Conservation (phyloP, 2,113 vertebrate species). For the Lynx canadensis region DNA sequence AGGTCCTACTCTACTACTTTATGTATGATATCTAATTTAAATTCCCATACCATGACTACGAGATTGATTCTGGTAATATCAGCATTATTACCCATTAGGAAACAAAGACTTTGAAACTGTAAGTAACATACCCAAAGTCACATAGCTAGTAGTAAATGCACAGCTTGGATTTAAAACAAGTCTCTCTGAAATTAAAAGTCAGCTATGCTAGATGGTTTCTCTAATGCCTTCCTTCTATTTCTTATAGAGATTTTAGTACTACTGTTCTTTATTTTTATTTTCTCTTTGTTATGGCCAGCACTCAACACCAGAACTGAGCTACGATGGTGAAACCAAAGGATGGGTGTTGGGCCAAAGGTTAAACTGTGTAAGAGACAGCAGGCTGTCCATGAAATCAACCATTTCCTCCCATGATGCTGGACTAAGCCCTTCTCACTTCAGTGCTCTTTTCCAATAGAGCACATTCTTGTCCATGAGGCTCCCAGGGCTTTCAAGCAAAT, state of each 20-base stretch:
- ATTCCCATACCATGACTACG: neutral
- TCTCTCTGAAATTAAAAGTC: neutral
- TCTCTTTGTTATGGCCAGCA: neutral
- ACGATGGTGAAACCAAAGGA: neutral
- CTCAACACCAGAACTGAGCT: neutral
- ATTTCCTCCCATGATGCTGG: neutral
- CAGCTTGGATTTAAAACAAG: neutral
- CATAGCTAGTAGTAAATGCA: neutral
- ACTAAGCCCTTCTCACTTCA: neutral
- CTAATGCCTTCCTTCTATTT: neutral
- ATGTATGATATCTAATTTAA: neutral
- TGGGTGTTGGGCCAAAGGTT: neutral
- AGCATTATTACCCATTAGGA: neutral
- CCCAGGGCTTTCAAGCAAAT: neutral
- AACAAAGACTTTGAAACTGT: neutral
- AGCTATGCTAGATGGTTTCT: neutral
- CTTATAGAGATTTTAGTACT: neutral
- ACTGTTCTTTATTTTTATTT: neutral
- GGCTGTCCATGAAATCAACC: neutral
- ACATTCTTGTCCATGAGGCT: neutral
- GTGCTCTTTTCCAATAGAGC: neutral
- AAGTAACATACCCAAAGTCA: neutral
- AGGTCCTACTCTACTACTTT: neutral
- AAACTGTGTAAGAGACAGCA: neutral
- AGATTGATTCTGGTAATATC: neutral